A percentile compares a stretch with the other conserved stretches of the same genome.
phyloP scores from a whole-genome alignment of 2,113 vertebrate genomes.

The Electrona antarctica region DNA sequence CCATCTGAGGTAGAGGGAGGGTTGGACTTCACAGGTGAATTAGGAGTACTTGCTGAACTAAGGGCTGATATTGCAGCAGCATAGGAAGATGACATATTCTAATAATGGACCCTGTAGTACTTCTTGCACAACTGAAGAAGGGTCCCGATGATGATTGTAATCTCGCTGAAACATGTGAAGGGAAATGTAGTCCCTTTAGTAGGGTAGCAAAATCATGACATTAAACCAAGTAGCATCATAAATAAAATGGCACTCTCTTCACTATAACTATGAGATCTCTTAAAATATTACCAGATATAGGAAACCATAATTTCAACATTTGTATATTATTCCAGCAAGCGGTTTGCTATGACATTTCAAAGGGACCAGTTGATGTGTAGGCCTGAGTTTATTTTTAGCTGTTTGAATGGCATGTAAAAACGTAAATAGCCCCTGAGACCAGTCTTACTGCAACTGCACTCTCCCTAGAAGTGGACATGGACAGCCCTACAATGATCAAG shows the following conservation, averaged over 20 bases:
- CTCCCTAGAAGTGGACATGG: constrained; percentile 8
- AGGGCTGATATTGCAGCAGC: constrained; percentile 66
- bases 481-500: background rate
- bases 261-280: background rate
- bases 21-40: constrained; percentile 10
- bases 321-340: background rate
- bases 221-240: background rate
- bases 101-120: constrained; percentile 9
- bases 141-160: constrained; percentile 16
- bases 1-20: background rate
- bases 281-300: background rate
- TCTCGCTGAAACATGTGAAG: constrained; percentile 3
- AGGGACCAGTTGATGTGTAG: constrained; percentile 39
- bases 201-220: no score
- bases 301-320: constrained; percentile 7
- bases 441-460: constrained; percentile 53
- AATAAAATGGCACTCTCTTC: background rate
- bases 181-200: no score
- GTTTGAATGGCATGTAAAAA: background rate
- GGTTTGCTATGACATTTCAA: constrained; percentile 60
- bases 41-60: constrained; percentile 16
- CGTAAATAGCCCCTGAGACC: constrained; percentile 69
- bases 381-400: constrained; percentile 66
- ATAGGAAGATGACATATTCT: constrained; percentile 71
- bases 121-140: constrained; percentile 4